Evolutionary conservation across 2,113 vertebrate species (phyloP), one percentile per base, ranked within the genome.

Genomic region (Rynchops niger): DNA sequence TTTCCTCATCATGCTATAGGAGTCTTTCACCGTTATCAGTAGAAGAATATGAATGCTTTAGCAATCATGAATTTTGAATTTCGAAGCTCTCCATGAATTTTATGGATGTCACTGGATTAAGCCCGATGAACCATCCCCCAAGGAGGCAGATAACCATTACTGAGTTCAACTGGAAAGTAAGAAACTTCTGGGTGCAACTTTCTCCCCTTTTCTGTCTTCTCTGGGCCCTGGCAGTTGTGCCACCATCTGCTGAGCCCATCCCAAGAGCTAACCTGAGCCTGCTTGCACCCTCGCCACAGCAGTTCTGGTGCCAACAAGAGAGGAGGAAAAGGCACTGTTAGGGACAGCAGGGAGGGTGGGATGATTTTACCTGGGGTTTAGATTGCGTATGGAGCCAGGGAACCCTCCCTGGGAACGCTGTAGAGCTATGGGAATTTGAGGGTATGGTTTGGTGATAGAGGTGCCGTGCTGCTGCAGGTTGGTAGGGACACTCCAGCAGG

Each of bases 391-490:
- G 1, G 58, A 82, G 62, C 9, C 62, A 59, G 61, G 6, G 32
- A 86, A 12, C 27, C 55, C 21, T 65, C 74, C 23, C 38, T 21
- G 34, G 15, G 42, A 71, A 58, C 0, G 5, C 47, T 72, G 36
- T 43, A 17, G 50, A 66, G 30, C 30, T 72, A 3, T 1, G 9
- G 45, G 42, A 16, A 67, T n/a, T 22, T 29, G 52, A 82, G 42
- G 21, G 8, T 20, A 2, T 15, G 34, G 26, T 58, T 22, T 69
- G 78, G 25, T 72, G 32, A 18, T 15, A 36, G 42, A 82, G 52
- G 17, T 72, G 43, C 32, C 0, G 0, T 7, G 10, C 29, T 52
- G 36, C 52, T 38, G 66, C 20, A 25, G 17, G 55, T 15, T 13
- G 8, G 18, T 36, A 63, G 19, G 63, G 27, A n/a, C 17, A 5